Conservation (phyloP, 2,888 invertebrate species). For the Lycia hirtaria region DNA sequence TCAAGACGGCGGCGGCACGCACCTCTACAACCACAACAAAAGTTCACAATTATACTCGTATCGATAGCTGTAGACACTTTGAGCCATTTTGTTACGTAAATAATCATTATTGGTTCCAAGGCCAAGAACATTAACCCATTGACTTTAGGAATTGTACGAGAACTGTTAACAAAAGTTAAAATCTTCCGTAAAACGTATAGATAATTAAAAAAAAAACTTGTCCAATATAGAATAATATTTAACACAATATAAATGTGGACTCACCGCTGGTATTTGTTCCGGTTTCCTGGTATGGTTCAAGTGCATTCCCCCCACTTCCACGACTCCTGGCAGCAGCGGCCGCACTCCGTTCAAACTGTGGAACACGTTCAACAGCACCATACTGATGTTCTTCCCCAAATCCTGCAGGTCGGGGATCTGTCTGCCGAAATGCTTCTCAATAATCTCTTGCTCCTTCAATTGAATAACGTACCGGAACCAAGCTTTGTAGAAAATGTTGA, state of each 20-base stretch:
- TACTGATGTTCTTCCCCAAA: conserved; percentile 79
- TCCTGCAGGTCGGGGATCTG: conserved; percentile 80
- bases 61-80: too few species aligned
- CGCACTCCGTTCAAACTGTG: conserved; percentile 85
- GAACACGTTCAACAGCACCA: conserved; percentile 87
- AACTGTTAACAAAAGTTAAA: too few species aligned
- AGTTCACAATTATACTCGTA: too few species aligned
- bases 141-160: too few species aligned
- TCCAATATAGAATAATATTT: too few species aligned
- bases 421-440: conserved; percentile 75
- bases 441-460: conserved; percentile 64
- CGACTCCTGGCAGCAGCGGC: conserved; percentile 83
- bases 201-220: too few species aligned
- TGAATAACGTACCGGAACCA: conserved; percentile 68
- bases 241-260: conserved; percentile 43
- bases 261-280: conserved; percentile 73
- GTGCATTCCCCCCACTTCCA: conserved; percentile 88
- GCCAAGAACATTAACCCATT: too few species aligned
- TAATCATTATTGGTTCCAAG: too few species aligned
- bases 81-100: too few species aligned
- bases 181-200: too few species aligned
- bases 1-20: too few species aligned
- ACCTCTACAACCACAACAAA: too few species aligned
- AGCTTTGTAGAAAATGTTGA: conserved; percentile 58
- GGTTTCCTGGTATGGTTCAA: conserved; percentile 64